phyloP scores from a whole-genome alignment of 2,113 vertebrate genomes.

The Grus americana region DNA sequence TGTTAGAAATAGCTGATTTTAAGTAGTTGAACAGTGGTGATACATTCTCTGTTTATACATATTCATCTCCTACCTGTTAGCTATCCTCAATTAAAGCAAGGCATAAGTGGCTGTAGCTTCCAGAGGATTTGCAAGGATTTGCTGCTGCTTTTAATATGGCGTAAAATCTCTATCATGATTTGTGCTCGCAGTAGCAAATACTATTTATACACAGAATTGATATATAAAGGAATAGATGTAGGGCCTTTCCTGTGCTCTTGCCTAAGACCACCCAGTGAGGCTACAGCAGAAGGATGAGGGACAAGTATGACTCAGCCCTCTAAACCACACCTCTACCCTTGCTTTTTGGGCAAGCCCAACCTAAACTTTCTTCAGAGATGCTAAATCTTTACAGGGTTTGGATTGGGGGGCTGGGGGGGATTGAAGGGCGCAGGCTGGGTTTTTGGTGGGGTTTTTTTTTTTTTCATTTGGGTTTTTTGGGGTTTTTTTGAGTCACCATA shows the following conservation, averaged over 20 bases:
- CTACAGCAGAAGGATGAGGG: neutral
- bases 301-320: neutral
- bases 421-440: accelerated
- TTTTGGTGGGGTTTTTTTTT: neutral
- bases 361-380: neutral
- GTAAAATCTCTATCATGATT: neutral
- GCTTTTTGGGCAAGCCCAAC: neutral
- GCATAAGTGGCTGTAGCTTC: neutral
- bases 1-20: neutral
- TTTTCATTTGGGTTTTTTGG: neutral
- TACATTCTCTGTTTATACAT: neutral
- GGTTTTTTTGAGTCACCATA: neutral
- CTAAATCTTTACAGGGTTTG: neutral
- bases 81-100: neutral
- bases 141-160: neutral
- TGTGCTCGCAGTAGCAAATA: neutral
- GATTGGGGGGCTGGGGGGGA: no score
- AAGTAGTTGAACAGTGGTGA: neutral
- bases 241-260: neutral
- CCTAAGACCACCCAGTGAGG: neutral
- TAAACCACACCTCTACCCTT: neutral
- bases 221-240: neutral
- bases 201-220: neutral
- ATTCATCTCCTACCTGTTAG: neutral
- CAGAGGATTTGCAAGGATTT: neutral